These are phyloP conservation scores for Agriopis aurantiaria DNA, from an alignment of 2,888 invertebrate species.

Conservation along the genomic window DNA sequence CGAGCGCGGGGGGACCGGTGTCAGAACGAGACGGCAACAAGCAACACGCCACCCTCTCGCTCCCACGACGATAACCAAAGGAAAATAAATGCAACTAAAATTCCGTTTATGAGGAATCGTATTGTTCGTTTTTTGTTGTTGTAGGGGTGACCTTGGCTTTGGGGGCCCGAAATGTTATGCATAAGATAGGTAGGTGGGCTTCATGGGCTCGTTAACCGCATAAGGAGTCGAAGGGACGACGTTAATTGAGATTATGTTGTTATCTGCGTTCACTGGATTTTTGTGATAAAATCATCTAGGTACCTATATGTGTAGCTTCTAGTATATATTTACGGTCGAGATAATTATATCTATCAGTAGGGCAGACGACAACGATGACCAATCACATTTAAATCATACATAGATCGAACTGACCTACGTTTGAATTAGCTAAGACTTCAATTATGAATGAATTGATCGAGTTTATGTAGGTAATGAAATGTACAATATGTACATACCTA, in stretches of 20 bases:
- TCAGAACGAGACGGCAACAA: constrained; percentile 51
- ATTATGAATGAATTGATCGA: not conserved
- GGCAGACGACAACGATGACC: constrained; percentile 3
- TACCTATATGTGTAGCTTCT: constrained; percentile 6
- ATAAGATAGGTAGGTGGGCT: constrained; percentile 31
- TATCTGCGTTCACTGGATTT: not conserved
- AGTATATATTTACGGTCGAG: constrained; percentile 2
- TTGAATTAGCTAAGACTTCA: constrained; percentile 11
- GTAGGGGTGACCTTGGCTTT: constrained; percentile 65
- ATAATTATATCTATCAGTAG: not conserved
- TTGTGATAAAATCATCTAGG: constrained; percentile 8
- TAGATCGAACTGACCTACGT: constrained; percentile 26
- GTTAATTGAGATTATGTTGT: constrained; percentile 1
- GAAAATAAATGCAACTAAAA: constrained; percentile 78
- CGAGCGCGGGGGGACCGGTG: constrained; percentile 56
- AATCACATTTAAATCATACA: constrained; percentile 15
- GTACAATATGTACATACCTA: too few relatives aligned
- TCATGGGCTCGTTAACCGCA: constrained; percentile 31
- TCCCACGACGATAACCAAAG: constrained; percentile 69
- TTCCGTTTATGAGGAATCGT: constrained; percentile 66
- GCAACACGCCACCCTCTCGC: constrained; percentile 46
- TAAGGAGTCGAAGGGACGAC: constrained; percentile 20
- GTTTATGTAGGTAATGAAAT: not conserved
- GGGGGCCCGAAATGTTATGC: constrained; percentile 41
- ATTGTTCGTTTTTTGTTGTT: constrained; percentile 59